Conservation (phyloP, 1,140 invertebrate genomes). For the Brachionus plicatilis region DNA sequence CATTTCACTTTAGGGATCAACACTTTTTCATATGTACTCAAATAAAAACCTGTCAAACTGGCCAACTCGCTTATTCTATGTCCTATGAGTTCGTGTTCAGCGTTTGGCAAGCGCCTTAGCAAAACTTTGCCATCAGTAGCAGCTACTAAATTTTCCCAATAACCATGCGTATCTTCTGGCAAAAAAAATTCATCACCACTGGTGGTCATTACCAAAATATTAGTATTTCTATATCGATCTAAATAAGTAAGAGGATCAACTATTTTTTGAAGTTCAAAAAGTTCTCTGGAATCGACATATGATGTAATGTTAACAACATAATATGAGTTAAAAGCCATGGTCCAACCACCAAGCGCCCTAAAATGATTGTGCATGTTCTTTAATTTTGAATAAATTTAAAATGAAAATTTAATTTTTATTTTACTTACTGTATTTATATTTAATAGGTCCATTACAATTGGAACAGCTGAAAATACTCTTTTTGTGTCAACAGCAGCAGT, state of each 20-base stretch:
- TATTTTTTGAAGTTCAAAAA: constrained; percentile 44
- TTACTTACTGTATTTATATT: constrained; percentile 46
- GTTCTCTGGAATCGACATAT: neutral
- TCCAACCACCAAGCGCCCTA: constrained; percentile 42
- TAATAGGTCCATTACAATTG: constrained; percentile 50
- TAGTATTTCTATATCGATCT: constrained; percentile 45
- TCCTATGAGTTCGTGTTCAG: constrained; percentile 44
- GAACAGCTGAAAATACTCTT: constrained; percentile 47
- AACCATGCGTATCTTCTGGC: constrained; percentile 49
- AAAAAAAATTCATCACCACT: constrained; percentile 52
- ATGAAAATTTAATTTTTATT: neutral
- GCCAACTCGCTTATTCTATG: constrained; percentile 42
- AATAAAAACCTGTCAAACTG: constrained; percentile 45
- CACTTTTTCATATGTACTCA: constrained; percentile 42
- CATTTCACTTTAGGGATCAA: constrained; percentile 23
- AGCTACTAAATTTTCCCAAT: constrained; percentile 45
- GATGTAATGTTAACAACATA: constrained; percentile 26
- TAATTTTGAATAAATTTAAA: neutral
- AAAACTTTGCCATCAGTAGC: constrained; percentile 42
- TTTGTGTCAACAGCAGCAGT: constrained; percentile 48
- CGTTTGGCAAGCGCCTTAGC: constrained; percentile 44
- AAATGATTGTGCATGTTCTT: constrained; percentile 51
- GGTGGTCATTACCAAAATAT: constrained; percentile 47
- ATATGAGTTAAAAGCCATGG: constrained; percentile 30
- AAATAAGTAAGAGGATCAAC: constrained; percentile 50